A percentile compares a stretch with the other conserved stretches of the same genome.
phyloP scores from a whole-genome alignment of 2,113 vertebrate genomes.

The Eurypyga helias region DNA sequence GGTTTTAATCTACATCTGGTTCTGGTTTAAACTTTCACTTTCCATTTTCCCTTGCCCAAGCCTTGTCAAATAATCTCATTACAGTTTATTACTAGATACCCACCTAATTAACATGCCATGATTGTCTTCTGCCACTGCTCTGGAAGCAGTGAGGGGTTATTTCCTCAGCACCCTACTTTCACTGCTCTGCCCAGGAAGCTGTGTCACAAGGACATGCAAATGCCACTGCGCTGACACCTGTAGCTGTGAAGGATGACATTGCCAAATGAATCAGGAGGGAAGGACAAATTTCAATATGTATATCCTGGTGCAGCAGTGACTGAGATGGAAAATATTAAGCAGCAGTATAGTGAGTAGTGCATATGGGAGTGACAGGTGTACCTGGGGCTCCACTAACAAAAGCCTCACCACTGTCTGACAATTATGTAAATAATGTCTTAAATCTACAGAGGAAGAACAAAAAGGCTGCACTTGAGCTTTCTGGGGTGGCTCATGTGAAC shows the following conservation, averaged over 20 bases:
- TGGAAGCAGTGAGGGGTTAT: neutral
- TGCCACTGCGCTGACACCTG: neutral
- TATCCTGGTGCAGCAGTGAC: neutral
- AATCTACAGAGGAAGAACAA: neutral
- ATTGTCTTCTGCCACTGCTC: neutral
- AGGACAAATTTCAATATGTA: neutral
- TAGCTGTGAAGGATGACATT: neutral
- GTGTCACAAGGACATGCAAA: neutral
- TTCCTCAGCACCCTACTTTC: neutral
- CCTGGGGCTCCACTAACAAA: neutral
- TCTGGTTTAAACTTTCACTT: neutral
- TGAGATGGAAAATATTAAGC: neutral
- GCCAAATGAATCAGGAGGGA: constrained; percentile 12
- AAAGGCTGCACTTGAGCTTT: neutral
- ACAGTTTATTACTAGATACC: neutral
- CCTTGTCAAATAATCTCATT: neutral
- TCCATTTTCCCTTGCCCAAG: neutral
- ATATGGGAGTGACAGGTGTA: neutral
- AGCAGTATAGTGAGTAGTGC: neutral
- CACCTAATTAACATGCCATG: neutral
- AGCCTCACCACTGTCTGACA: neutral
- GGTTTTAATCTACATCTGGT: neutral
- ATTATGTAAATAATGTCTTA: neutral
- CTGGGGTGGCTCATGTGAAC: neutral
- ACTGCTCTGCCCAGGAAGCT: neutral